phyloP scores from a whole-genome alignment of 2,888 invertebrate species.

The Plebejus argus region DNA sequence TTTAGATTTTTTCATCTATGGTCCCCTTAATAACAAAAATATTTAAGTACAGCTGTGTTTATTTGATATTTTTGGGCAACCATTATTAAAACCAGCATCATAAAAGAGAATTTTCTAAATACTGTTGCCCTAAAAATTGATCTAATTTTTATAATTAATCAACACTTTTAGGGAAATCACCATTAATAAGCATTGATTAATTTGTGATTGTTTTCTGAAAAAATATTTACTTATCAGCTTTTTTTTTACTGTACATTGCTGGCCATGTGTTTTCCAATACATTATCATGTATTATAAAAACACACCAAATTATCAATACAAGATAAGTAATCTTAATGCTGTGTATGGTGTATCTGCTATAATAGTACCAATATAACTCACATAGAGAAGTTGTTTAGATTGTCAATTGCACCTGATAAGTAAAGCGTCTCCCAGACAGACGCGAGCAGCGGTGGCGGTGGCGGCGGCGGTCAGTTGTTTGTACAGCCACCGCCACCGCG shows the following conservation, averaged over 20 bases:
- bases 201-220: neutral
- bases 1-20: neutral
- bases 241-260: neutral
- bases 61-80: neutral
- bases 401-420: no score
- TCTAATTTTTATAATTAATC: neutral
- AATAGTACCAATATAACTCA: neutral
- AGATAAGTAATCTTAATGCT: neutral
- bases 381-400: neutral
- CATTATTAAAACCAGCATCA: neutral
- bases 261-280: slow-evolving; percentile 13
- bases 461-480: no score
- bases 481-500: no score
- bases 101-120: neutral
- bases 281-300: neutral
- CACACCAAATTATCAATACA: neutral
- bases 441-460: no score
- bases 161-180: no score
- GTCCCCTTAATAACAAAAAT: no score
- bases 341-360: neutral
- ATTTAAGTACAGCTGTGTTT: no score
- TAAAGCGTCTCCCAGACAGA: no score
- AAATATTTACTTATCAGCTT: neutral
- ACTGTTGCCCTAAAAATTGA: neutral
- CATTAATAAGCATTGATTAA: neutral